phyloP scores from a whole-genome alignment of 2,888 invertebrate species.

The Brachycybe producta region DNA sequence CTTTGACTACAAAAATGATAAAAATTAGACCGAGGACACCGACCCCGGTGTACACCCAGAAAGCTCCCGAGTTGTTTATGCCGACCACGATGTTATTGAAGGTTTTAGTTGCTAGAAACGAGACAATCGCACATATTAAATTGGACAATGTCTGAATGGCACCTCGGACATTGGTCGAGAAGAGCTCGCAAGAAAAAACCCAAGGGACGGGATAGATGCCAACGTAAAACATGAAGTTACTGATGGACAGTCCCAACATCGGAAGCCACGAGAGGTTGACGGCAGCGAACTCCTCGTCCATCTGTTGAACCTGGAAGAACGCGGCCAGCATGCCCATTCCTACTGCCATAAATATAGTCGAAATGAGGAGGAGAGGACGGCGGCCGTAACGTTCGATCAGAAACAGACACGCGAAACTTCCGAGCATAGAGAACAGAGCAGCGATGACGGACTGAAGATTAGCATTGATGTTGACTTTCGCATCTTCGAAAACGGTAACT shows the following conservation, averaged over 20 bases:
- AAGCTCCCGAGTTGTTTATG: no score
- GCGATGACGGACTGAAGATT: conserved; percentile 59
- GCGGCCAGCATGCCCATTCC: conserved; percentile 69
- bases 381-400: conserved; percentile 71
- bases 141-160: conserved; percentile 36
- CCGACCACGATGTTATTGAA: no score
- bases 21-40: no score
- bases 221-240: conserved; percentile 64
- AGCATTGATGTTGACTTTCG: conserved; percentile 46
- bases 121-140: no score
- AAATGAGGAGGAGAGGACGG: conserved; percentile 56
- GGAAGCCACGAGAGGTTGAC: conserved; percentile 53
- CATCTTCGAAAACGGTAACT: conserved; percentile 55
- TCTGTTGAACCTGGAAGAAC: conserved; percentile 67
- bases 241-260: conserved; percentile 55
- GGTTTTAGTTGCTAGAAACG: no score
- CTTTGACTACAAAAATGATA: no score
- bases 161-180: conserved; percentile 54
- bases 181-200: conserved; percentile 62
- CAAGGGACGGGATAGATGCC: conserved; percentile 72
- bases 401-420: conserved; percentile 58
- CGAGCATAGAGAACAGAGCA: conserved; percentile 65
- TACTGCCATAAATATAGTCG: conserved; percentile 56
- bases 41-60: no score
- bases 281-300: conserved; percentile 29